Base-by-base conservation (phyloP, 2,113 vertebrate species). In the Trematomus loennbergii region DNA sequence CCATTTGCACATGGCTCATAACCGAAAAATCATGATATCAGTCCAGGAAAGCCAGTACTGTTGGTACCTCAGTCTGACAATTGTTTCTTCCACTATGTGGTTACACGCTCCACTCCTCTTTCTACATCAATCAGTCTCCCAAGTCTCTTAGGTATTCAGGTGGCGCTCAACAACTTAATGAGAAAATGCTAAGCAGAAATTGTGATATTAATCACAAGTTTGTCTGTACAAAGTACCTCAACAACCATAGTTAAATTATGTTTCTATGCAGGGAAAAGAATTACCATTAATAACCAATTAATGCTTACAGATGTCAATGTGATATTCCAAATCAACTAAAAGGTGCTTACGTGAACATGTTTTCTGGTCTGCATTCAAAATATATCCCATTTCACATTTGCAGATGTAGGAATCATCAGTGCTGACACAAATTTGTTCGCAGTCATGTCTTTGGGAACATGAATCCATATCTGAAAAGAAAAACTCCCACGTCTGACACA, bases 341-440 rank as follows among this genome's bases (percentile, higher is more conserved):
- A 63, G 2, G n/a, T 75, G 72, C 84, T 85, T 72, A 84, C 79
- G 85, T 81, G 93, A 93, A 72, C 95, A 96, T 0, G 93, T 95
- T 84, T 94, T 95, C 67, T 73, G 33, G 63, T 96, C 95, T 76
- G 88, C 66, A 54, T 95, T 96, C 86, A 96, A 75, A 8, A 79
- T 65, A 54, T 95, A 96, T 36, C 94, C 94, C 69, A 86, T 82
- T 0, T 29, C 86, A 90, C 95, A 96, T 74, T 89, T 87, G 67
- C 95, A 96, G 48, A 87, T 61, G 9, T 92, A 88, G 0, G 82
- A 94, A 2, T 86, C 87, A 0, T 83, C 86, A 61, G 64, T 91
- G 8, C 75, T 92, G 61, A 94, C 91, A 74, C 94, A 96, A 61
- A 95, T 78, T 9, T 96, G 96, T 68, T 95, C 90, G 70, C 96